Percentiles rank a stretch among this genome's conserved stretches.
Evolutionary conservation across 30 jellyfish, hydroid and myxozoan genomes (phyloP).

Genomic region (Chironex yamaguchii): DNA sequence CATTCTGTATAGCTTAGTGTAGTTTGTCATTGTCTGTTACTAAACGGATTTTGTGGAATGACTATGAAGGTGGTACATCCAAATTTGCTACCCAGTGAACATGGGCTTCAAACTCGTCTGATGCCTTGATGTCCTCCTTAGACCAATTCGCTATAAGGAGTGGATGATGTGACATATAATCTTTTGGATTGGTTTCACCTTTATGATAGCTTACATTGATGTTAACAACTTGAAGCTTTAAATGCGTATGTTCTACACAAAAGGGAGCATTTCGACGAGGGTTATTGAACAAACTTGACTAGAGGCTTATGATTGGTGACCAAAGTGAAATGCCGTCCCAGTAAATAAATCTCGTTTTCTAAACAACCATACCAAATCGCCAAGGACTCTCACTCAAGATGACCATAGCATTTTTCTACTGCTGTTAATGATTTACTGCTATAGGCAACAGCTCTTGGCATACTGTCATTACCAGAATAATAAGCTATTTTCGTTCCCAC

Average conservation of each 20-base stretch:
- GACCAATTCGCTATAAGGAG: background rate
- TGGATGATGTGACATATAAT: background rate
- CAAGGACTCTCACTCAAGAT: background rate
- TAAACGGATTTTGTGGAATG: background rate
- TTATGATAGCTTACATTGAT: background rate
- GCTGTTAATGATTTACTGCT: background rate
- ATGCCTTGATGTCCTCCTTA: background rate
- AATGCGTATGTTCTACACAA: background rate
- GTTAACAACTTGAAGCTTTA: background rate
- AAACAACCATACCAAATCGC: background rate
- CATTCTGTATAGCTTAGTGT: background rate
- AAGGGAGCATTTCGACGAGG: background rate
- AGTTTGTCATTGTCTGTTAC: background rate
- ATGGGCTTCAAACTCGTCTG: background rate
- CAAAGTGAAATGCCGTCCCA: background rate
- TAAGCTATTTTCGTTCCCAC: background rate
- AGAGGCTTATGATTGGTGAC: background rate
- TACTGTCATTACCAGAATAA: background rate
- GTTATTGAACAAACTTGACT: background rate
- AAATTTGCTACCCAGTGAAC: background rate
- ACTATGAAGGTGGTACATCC: background rate
- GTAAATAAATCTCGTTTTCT: background rate
- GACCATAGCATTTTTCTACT: background rate
- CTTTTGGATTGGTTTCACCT: background rate
- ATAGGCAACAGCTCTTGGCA: background rate